Conservation (phyloP, 1,140 invertebrate species). For the Helicorthomorpha holstii region DNA sequence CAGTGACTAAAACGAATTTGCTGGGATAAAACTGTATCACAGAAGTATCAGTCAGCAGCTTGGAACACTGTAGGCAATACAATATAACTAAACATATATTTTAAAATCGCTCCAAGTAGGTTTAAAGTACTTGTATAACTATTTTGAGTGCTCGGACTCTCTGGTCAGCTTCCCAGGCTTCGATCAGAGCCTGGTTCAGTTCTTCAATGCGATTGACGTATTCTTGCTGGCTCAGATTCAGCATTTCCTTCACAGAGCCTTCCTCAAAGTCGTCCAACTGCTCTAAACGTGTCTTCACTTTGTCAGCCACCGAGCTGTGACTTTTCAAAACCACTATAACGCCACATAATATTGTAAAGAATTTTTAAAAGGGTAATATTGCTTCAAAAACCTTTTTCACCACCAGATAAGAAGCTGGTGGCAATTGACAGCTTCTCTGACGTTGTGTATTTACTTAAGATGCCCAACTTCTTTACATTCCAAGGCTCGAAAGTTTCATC, state of each 20-base stretch:
- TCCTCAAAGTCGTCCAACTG: slow-evolving; percentile 91
- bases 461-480: slow-evolving; percentile 45
- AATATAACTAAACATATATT: slow-evolving; percentile 5
- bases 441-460: slow-evolving; percentile 76
- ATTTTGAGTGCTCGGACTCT: slow-evolving; percentile 92
- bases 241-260: slow-evolving; percentile 61
- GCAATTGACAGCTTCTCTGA: slow-evolving; percentile 77
- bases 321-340: slow-evolving; percentile 53
- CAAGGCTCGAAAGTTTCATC: slow-evolving; percentile 51
- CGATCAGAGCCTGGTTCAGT: slow-evolving; percentile 68
- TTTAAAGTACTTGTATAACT: slow-evolving; percentile 51
- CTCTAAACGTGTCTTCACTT: slow-evolving; percentile 76
- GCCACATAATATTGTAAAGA: background rate
- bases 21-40: slow-evolving; percentile 91
- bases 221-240: slow-evolving; percentile 74
- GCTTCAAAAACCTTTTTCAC: slow-evolving; percentile 48
- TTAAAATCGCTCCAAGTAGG: slow-evolving; percentile 2
- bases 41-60: slow-evolving; percentile 69
- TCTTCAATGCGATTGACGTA: slow-evolving; percentile 75
- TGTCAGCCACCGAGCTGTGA: slow-evolving; percentile 60
- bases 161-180: slow-evolving; percentile 83
- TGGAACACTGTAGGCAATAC: slow-evolving; percentile 54
- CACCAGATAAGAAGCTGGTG: slow-evolving; percentile 63
- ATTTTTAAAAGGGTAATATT: slow-evolving; percentile 1
- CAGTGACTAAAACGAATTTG: slow-evolving; percentile 91